Evolutionary conservation across 2,888 invertebrate species (phyloP).

Genomic region (Pristionchus japonicus): DNA sequence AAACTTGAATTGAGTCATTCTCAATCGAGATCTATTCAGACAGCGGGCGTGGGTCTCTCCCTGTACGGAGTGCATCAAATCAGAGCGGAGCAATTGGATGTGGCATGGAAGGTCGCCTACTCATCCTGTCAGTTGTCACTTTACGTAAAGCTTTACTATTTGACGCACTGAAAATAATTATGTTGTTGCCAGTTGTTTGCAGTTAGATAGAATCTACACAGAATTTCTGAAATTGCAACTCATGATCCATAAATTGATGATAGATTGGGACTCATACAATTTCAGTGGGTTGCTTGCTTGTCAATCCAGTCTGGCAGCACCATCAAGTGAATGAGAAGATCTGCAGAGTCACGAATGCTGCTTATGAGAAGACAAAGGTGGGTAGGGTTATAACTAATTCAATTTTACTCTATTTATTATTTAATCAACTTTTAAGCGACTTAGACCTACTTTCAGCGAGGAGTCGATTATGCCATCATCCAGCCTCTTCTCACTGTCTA

Average conservation of each 20-base stretch:
- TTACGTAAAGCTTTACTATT: too few species aligned
- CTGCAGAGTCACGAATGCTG: constrained; percentile 1
- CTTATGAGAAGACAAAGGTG: constrained; percentile 33
- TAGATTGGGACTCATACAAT: too few species aligned
- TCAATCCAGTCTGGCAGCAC: constrained; percentile 70
- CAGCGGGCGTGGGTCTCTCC: constrained; percentile 40
- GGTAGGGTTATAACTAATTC: too few species aligned
- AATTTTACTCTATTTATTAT: too few species aligned
- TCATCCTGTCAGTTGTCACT: constrained; percentile 54
- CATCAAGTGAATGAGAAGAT: constrained; percentile 69
- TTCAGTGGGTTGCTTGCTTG: constrained; percentile 63
- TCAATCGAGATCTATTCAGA: background rate
- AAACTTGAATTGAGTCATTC: background rate
- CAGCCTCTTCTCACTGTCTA: constrained; percentile 61
- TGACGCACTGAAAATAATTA: background rate
- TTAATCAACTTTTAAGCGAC: too few species aligned
- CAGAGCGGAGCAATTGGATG: constrained; percentile 48
- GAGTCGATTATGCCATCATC: constrained; percentile 51
- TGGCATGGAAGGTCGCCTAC: constrained; percentile 61
- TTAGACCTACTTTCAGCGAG: background rate
- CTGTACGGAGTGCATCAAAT: constrained; percentile 29
- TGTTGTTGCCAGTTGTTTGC: background rate
- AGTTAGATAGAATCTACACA: background rate
- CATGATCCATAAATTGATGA: too few species aligned
- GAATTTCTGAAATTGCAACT: too few species aligned